Evolutionary conservation across 2,797 vertebrate genomes (phyloP).

Genomic region (Typhlichthys eigenmanni): DNA sequence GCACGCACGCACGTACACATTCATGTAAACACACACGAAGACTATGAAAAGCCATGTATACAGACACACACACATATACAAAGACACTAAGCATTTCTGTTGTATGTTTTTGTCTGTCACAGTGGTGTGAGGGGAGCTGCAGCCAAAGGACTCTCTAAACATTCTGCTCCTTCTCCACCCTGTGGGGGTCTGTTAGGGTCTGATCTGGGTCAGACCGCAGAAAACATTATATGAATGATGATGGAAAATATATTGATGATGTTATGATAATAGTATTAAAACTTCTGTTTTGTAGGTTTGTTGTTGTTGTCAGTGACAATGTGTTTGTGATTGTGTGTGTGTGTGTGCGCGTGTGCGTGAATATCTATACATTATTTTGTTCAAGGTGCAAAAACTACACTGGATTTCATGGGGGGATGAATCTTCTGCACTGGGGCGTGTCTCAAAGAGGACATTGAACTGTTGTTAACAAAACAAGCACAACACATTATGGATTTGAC

Average conservation of each 20-base stretch:
- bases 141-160: constrained; percentile 67
- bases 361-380: neutral
- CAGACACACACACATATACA: constrained; percentile 25
- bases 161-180: constrained; percentile 31
- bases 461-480: no score
- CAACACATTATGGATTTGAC: no score
- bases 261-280: constrained; percentile 73
- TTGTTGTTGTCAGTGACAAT: neutral
- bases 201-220: constrained; percentile 33
- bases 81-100: constrained; percentile 56
- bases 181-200: constrained; percentile 9
- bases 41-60: constrained; percentile 47
- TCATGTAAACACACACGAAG: constrained; percentile 13
- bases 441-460: no score
- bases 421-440: no score
- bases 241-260: constrained; percentile 50
- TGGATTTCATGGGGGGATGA: no score
- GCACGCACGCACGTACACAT: constrained; percentile 22
- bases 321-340: constrained; percentile 39
- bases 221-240: constrained; percentile 63
- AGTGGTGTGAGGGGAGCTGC: constrained; percentile 57
- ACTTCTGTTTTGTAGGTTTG: constrained; percentile 61
- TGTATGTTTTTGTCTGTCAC: constrained; percentile 45
- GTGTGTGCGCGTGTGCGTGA: neutral
- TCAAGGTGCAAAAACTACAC: no score